Evolutionary conservation across 2,797 vertebrate genomes (phyloP), one percentile per base, ranked within the genome.

Genomic region (Clarias laeviceps): DNA sequence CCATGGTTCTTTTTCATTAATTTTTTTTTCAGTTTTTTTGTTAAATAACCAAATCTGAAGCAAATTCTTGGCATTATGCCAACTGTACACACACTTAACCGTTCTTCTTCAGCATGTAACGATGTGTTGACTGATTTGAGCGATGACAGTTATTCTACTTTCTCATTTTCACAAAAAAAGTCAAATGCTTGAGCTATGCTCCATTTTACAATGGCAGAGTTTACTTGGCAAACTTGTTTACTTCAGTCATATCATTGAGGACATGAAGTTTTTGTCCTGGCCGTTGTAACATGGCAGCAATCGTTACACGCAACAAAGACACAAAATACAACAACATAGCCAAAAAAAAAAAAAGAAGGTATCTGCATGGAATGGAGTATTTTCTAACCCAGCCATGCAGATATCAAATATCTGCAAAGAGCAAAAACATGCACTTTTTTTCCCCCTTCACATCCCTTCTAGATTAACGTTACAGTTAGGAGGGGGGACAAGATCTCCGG

Each of bases 321-420:
- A n/a, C 7, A 32, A 32, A 32, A 64, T 66, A 50, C 18, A 3
- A 0, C 15, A 1, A 65, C 3, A 32, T 40, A 59, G 57, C 50
- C 11, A 50, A 50, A 14, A 50, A 50, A 14, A 50, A 14, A 9
- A 45, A 40, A n/a, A 72, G 68, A 80, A 29, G 88, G 87, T 90
- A 91, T 88, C 91, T 94, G 93, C 93, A 94, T 91, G 90, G 83
- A 90, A 83, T 70, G 37, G 64, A 91, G 91, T 89, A 89, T 84
- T 87, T 89, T 65, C 82, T 84, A 79, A 69, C 82, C 65, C 66
- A 54, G 80, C 64, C 80, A 83, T 83, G 87, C 86, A 90, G 90
- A 92, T 83, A 87, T 87, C 88, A 87, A 82, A 73, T 84, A 54
- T 54, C 50, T 54, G 50, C 50, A 54, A 54, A 93, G 73, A 57